Conservation (phyloP, 2,797 vertebrate species). For the Pipistrellus kuhlii region DNA sequence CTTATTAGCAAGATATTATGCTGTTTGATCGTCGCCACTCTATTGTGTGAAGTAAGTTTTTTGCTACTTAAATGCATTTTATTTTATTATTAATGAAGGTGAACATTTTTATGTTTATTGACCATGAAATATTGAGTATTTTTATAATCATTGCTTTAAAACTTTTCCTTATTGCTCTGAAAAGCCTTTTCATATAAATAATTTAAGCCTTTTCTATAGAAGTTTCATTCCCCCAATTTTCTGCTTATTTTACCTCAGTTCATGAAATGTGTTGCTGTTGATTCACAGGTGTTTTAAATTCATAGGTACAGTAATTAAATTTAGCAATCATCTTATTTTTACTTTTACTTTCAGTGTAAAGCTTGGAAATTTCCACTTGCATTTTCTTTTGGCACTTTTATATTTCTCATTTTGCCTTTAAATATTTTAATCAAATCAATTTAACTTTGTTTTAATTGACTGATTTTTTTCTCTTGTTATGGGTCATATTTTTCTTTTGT, state of each 20-base stretch:
- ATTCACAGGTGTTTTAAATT: conserved; percentile 4
- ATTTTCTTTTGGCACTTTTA: background rate
- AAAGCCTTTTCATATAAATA: background rate
- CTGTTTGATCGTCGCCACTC: background rate
- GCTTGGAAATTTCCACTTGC: background rate
- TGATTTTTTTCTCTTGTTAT: background rate
- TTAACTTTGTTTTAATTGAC: background rate
- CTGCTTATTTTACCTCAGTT: background rate
- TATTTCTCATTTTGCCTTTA: conserved; percentile 11
- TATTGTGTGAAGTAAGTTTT: background rate
- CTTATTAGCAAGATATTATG: background rate
- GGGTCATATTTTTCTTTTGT: background rate
- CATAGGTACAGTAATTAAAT: background rate
- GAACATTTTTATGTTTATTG: conserved; percentile 18
- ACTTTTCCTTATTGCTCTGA: background rate
- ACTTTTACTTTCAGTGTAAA: background rate
- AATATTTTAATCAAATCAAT: background rate
- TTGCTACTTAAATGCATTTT: background rate
- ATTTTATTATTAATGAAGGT: background rate
- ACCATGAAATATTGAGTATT: background rate
- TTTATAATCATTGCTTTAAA: background rate
- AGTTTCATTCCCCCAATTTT: background rate
- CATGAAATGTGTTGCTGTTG: background rate
- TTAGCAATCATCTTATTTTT: background rate
- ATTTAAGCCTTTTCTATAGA: background rate